Evolutionary conservation across 1,140 invertebrate species (phyloP), one percentile per base, ranked within the genome.

Genomic region (Eciton burchellii): DNA sequence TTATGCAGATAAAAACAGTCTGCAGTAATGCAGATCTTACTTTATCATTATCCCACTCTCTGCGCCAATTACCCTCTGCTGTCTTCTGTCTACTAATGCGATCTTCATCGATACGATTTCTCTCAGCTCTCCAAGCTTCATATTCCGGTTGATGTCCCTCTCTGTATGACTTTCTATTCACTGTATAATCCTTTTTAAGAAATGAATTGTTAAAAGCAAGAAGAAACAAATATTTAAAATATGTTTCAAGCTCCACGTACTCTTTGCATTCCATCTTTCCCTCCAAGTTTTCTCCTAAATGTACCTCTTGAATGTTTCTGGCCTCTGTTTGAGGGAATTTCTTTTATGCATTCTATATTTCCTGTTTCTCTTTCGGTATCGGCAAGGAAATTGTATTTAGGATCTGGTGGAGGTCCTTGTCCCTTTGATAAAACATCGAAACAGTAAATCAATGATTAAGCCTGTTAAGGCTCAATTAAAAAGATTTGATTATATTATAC

Each of bases 1-100:
- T 6, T 11, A 52, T 52, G n/a, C n/a, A n/a, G n/a, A n/a, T n/a
- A n/a, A n/a, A n/a, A n/a, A n/a, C n/a, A n/a, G n/a, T n/a, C n/a
- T n/a, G n/a, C n/a, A n/a, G n/a, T n/a, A 52, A 60, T 11, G 54
- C 12, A 26, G 12, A 19, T 74, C 62, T 82, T 85, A 93, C 92
- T 85, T 94, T 94, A 63, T 94, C 92, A 72, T 91, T 94, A 82
- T 94, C 94, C 94, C 94, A 94, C 84, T 94, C 94, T 84, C 94
- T 86, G 43, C 93, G 88, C 94, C 94, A 95, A 82, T 93, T 94
- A 21, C 94, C 94, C 71, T 94, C 93, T 2, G 93, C 92, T 54
- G 93, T 93, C 89, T 90, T 93, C 72, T 94, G 94, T 76, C 94
- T 91, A 71, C 91, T 93, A 21, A 94, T 94, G 43, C 94, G 91